A percentile compares a stretch with the other conserved stretches of the same genome.
Evolutionary conservation across 2,888 invertebrate genomes (phyloP).

Genomic region (Ormyrus labotus): DNA sequence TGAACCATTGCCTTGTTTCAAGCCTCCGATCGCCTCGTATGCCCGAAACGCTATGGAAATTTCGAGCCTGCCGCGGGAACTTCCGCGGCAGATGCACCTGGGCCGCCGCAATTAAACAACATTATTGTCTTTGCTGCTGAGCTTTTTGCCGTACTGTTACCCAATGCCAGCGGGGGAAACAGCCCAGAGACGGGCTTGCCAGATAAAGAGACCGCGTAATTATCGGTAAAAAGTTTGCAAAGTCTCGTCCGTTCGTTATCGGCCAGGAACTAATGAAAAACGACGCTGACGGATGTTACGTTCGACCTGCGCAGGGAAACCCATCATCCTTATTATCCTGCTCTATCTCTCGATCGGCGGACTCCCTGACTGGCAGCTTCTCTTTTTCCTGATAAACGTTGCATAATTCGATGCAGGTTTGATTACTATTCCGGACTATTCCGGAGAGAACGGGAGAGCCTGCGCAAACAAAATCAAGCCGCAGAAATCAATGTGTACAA

Average conservation of each 20-base stretch:
- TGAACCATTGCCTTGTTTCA: too few relatives aligned
- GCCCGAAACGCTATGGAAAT: too few relatives aligned
- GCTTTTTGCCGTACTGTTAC: background rate
- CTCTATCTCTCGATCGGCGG: conserved; percentile 69
- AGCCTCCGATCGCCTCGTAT: too few relatives aligned
- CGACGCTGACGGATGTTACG: conserved; percentile 63
- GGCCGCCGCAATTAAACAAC: conserved; percentile 4
- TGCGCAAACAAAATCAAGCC: background rate
- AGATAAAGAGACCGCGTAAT: conserved; percentile 51
- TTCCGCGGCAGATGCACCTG: too few relatives aligned
- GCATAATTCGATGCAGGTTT: background rate
- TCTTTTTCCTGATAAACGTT: too few relatives aligned
- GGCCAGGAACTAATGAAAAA: conserved; percentile 63
- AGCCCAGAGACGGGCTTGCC: background rate
- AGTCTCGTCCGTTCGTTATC: conserved; percentile 62
- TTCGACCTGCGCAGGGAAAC: conserved; percentile 6
- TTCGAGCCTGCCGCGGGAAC: background rate
- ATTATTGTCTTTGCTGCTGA: conserved; percentile 8
- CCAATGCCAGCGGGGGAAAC: background rate
- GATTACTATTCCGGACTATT: background rate
- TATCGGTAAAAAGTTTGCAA: conserved; percentile 56
- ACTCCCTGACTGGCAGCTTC: conserved; percentile 60
- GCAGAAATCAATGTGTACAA: background rate
- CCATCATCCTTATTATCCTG: conserved; percentile 68
- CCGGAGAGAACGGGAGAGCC: background rate